Conservation (phyloP, 2,113 vertebrate genomes). For the Corythornis cristatus region DNA sequence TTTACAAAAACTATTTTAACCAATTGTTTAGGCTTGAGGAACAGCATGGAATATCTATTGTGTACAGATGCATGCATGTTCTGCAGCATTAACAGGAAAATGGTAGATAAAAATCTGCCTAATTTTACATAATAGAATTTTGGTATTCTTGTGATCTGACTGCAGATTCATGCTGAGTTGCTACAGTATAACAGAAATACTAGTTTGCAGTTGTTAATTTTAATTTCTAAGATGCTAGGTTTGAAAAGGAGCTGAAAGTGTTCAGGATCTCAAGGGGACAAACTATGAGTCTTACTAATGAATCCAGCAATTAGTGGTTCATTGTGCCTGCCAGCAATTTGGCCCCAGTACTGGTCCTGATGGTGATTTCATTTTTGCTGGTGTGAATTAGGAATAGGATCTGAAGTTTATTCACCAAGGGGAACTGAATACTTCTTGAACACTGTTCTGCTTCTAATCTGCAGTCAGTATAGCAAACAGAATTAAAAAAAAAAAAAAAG, state of each 20-base stretch:
- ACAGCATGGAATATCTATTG: slow-evolving; percentile 23
- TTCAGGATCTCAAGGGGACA: slow-evolving; percentile 58
- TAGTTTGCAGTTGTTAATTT: slow-evolving; percentile 60
- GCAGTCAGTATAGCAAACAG: not conserved
- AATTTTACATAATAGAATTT: slow-evolving; percentile 44
- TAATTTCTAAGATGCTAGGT: slow-evolving; percentile 44
- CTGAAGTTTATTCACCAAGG: slow-evolving; percentile 24
- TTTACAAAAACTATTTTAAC: slow-evolving; percentile 55
- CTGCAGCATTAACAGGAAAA: slow-evolving; percentile 32
- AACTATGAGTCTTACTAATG: slow-evolving; percentile 66
- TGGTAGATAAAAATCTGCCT: slow-evolving; percentile 44
- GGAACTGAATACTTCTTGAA: not conserved
- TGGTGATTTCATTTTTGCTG: slow-evolving; percentile 53
- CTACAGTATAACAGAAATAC: slow-evolving; percentile 43
- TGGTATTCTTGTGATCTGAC: slow-evolving; percentile 57
- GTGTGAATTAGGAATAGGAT: slow-evolving; percentile 36
- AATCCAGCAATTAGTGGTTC: slow-evolving; percentile 65
- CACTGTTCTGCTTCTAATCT: not conserved
- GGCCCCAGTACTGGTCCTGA: slow-evolving; percentile 32
- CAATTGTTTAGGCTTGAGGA: slow-evolving; percentile 40
- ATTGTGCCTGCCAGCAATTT: slow-evolving; percentile 68
- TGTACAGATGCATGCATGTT: not conserved
- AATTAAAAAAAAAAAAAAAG: not conserved
- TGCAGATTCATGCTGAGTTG: slow-evolving; percentile 42
- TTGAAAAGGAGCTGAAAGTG: slow-evolving; percentile 52